Evolutionary conservation across 2,113 vertebrate genomes (phyloP), one percentile per base, ranked within the genome.

Genomic region (Cyanocitta stelleri): DNA sequence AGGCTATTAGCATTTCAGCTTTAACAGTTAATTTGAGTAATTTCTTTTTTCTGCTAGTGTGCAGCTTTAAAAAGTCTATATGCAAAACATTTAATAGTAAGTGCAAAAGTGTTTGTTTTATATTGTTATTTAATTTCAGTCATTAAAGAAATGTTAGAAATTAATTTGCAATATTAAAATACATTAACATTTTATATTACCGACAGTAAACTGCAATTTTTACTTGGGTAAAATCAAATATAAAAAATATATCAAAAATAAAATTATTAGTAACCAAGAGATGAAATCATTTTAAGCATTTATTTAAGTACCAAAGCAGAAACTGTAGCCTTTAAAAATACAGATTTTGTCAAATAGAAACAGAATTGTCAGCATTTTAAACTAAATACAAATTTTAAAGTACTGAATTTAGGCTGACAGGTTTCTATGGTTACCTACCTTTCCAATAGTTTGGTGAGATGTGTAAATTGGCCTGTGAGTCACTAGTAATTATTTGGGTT

Each of bases 401-500:
- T 96, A 90, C 85, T 96, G 95, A 96, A 96, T 95, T 98, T 98
- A 97, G 96, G 89, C 96, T 97, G 90, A 90, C 77, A 77, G 75
- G 96, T 98, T 98, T 98, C 97, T 97, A 97, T 97, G 97, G 97
- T 97, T 97, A 98, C 97, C 75, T 76, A 89, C 93, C 95, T 97
- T 97, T 95, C 87, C 89, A 95, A 59, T 86, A 96, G 96, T 97
- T 98, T 97, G 89, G 95, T 87, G 84, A 95, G 95, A 96, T 95
- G 96, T 96, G 94, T 96, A 98, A 97, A 98, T 97, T 94, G 95
- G 95, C 96, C 86, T 97, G 52, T 97, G 97, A 98, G 96, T 97
- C 97, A 98, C 96, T 96, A 97, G 93, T 97, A 98, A 98, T 98
- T 98, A 98, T 97, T 98, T 98, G 97, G 97, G 35, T 92, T 98